Evolutionary conservation across 2,113 vertebrate genomes (phyloP).

Genomic region (Sphaerodactylus townsendi): DNA sequence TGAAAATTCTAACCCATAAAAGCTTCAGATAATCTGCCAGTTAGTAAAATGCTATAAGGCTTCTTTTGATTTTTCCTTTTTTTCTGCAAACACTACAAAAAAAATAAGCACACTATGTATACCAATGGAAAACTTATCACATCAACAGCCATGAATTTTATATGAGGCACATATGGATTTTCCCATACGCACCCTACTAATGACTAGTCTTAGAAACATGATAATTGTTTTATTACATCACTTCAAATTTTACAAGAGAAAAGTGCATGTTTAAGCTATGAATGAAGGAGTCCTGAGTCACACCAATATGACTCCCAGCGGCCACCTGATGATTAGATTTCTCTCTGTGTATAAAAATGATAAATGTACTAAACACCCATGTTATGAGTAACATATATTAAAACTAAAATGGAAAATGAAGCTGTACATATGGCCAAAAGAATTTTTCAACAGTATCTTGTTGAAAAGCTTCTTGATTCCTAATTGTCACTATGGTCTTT

Average conservation of each 20-base stretch:
- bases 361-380: background rate
- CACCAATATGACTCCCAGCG: background rate
- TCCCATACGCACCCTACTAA: constrained; percentile 26
- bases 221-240: background rate
- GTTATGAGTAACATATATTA: background rate
- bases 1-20: too few relatives aligned
- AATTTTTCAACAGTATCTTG: background rate
- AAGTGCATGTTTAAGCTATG: background rate
- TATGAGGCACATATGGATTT: constrained; percentile 4
- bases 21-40: too few relatives aligned
- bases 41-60: too few relatives aligned
- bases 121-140: constrained; percentile 22
- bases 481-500: background rate
- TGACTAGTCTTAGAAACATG: constrained; percentile 10
- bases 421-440: background rate
- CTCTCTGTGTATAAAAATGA: background rate
- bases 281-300: constrained; percentile 9
- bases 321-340: constrained; percentile 3
- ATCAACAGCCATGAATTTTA: background rate
- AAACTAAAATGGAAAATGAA: background rate
- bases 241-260: constrained; percentile 6
- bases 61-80: background rate
- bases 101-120: constrained; percentile 8
- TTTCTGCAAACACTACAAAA: constrained; percentile 19
- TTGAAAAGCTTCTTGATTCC: too few relatives aligned